phyloP scores from a whole-genome alignment of 92 coral and sea anemone species.

The Zoanthus sansibaricus region DNA sequence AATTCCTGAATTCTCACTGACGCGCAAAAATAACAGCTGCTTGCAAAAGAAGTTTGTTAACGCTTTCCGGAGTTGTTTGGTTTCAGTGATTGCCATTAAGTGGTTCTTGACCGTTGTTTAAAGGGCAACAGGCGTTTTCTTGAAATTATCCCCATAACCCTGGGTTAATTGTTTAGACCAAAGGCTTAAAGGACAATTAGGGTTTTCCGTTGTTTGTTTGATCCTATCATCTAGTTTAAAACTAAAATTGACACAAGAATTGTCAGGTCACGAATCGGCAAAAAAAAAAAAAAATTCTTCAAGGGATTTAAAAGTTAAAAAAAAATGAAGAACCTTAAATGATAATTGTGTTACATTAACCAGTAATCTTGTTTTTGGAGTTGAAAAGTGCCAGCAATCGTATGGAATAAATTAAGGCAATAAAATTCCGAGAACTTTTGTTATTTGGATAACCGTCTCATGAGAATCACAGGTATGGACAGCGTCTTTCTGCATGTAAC shows the following conservation, averaged over 20 bases:
- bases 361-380: neutral
- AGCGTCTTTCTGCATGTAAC: constrained; percentile 10
- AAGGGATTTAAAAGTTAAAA: neutral
- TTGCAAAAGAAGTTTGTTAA: neutral
- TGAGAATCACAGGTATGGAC: constrained; percentile 8
- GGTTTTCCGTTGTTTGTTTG: constrained; percentile 19
- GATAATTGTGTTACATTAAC: neutral
- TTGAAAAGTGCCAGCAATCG: constrained; percentile 2
- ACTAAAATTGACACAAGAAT: constrained; percentile 21
- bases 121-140: constrained; percentile 32
- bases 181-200: constrained; percentile 17
- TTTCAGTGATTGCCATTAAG: constrained; percentile 11
- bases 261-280: constrained; percentile 45
- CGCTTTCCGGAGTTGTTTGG: neutral
- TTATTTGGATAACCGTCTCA: constrained; percentile 19
- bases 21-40: neutral
- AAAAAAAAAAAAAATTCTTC: neutral
- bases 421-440: constrained; percentile 26
- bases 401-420: constrained; percentile 36
- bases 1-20: neutral
- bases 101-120: constrained; percentile 26
- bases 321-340: neutral
- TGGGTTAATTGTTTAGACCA: constrained; percentile 40
- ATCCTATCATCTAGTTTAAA: constrained; percentile 14
- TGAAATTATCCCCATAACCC: constrained; percentile 42